Conservation (phyloP, 2,797 vertebrate genomes). For the Arnoldichthys spilopterus region DNA sequence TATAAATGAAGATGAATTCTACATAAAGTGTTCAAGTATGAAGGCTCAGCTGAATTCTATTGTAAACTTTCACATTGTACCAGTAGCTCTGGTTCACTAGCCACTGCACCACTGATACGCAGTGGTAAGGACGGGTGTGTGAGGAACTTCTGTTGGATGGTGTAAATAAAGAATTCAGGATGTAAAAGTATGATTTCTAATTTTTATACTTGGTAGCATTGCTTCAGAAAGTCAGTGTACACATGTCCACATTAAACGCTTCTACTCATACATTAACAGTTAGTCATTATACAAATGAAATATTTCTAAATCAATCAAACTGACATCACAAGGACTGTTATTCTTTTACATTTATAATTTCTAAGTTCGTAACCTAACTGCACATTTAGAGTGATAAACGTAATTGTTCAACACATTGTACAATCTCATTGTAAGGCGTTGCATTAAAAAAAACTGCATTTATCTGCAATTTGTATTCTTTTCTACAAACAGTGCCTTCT, state of each 20-base stretch:
- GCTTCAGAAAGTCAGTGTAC: background rate
- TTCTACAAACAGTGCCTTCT: background rate
- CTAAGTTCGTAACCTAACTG: slow-evolving; percentile 10
- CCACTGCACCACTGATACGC: background rate
- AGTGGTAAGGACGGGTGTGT: background rate
- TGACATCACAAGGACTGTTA: background rate
- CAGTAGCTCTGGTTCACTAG: background rate
- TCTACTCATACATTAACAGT: background rate
- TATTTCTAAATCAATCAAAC: background rate
- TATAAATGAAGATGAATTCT: slow-evolving; percentile 40
- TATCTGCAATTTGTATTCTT: background rate
- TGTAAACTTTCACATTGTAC: slow-evolving; percentile 21
- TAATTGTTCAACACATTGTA: too few species aligned
- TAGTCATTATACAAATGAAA: background rate
- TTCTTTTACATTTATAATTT: slow-evolving; percentile 1
- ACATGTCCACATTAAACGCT: background rate
- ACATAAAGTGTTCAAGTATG: slow-evolving; percentile 50
- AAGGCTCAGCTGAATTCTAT: background rate
- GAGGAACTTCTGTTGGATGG: background rate
- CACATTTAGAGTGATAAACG: background rate
- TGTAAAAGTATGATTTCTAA: background rate
- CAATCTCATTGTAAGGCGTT: background rate
- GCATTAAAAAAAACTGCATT: too few species aligned
- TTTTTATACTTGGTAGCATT: background rate
- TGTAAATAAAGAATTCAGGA: background rate